These are phyloP conservation scores for Microctonus aethiopoides DNA, from an alignment of 2,888 invertebrate genomes.

Conservation along the genomic window DNA sequence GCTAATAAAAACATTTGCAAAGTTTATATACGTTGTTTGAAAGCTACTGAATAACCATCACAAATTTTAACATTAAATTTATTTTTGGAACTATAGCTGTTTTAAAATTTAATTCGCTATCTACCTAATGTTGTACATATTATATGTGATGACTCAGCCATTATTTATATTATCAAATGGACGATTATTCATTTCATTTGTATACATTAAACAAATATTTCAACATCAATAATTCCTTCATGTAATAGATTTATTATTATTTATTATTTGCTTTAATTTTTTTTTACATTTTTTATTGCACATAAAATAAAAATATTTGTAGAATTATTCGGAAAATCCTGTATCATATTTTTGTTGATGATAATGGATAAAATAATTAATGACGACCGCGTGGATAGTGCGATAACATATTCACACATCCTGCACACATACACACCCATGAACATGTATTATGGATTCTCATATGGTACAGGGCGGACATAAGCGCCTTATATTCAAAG, in stretches of 20 bases:
- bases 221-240: too few relatives aligned
- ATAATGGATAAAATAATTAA: background rate
- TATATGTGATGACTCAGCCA: too few relatives aligned
- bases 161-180: too few relatives aligned
- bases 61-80: conserved; percentile 44
- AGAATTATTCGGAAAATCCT: too few relatives aligned
- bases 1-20: conserved; percentile 44
- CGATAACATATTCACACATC: background rate
- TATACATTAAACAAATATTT: too few relatives aligned
- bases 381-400: background rate
- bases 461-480: background rate
- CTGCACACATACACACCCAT: background rate
- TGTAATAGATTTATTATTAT: too few relatives aligned
- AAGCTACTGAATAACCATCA: conserved; percentile 40
- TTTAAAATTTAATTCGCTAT: background rate
- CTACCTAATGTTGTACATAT: too few relatives aligned
- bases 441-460: background rate
- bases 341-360: background rate
- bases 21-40: conserved; percentile 34
- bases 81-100: background rate
- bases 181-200: too few relatives aligned
- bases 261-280: too few relatives aligned
- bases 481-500: background rate
- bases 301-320: too few relatives aligned
- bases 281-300: too few relatives aligned